Base-by-base conservation (phyloP, 35 echinoderm and acorn worm species). In the Eucidaris tribuloides region DNA sequence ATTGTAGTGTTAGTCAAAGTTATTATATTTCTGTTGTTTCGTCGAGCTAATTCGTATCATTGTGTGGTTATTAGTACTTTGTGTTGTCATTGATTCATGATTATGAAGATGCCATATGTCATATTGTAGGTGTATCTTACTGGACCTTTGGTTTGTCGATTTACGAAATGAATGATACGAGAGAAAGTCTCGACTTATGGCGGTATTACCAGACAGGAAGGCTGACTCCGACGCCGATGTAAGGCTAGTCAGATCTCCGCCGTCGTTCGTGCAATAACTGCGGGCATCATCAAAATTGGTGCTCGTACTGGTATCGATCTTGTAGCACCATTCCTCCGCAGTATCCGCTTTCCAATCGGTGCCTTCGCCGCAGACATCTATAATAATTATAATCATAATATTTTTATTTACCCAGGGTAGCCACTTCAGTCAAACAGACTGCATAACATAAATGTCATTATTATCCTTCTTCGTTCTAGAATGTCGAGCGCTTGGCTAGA, bases 251-350 rank as follows among this genome's bases (percentile, higher is more conserved):
- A 91, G 62, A 59, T 85, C 61, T 30, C 58, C 83, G 28, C 41
- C 89, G 3, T 91, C 43, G 0, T 55, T 13, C n/a, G 58, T 25
- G 36, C 89, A 91, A 1, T n/a, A 30, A 14, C 56, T 46, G 20
- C 68, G 84, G 4, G 89, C 89, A 44, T 76, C 62, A 19, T 91
- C 83, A 25, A 86, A 91, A 33, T 29, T 82, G 23, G 48, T 42
- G 2, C 15, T 37, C 19, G 46, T 44, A 46, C 62, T 50, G 1
- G 74, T 48, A 9, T 63, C 57, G 46, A 91, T 71, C 46, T 86
- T 46, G 62, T 86, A 91, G 52, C 89, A 91, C 60, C 65, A 86
- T 37, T 83, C 62, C 1, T 65, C 59, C 32, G 52, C 31, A 13
- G 83, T 74, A 34, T 61, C 78, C 61, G 50, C 82, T 31, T 44